phyloP scores from a whole-genome alignment of 2,113 vertebrate species.

The Petroica traversi region DNA sequence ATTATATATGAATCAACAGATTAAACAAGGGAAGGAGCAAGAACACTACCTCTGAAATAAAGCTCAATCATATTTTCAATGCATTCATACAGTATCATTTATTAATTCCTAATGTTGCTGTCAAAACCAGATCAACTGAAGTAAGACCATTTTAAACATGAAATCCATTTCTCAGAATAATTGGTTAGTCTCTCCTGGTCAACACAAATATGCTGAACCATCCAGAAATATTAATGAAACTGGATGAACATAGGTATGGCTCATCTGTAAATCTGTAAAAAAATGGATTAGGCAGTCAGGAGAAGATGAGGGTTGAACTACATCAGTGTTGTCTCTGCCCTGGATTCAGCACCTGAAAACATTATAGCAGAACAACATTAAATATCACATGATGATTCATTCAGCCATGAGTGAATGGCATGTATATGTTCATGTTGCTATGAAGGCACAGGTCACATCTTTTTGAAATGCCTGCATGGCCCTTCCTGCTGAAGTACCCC shows the following conservation, averaged over 20 bases:
- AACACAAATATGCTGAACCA: background rate
- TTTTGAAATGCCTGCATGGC: background rate
- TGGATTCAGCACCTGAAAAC: background rate
- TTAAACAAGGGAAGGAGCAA: background rate
- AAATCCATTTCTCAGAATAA: background rate
- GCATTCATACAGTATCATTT: background rate
- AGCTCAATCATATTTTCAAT: background rate
- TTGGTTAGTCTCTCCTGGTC: background rate
- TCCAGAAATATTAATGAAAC: background rate
- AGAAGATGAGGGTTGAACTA: background rate
- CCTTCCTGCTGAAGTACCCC: background rate
- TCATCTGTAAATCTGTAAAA: background rate
- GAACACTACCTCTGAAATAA: background rate
- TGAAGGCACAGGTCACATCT: background rate
- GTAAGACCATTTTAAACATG: background rate
- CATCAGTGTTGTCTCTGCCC: background rate
- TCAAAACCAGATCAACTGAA: background rate
- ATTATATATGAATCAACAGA: background rate
- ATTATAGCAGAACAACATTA: background rate
- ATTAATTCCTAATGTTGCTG: background rate
- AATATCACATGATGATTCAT: background rate
- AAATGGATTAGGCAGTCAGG: background rate
- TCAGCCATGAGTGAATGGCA: background rate
- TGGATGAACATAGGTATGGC: background rate
- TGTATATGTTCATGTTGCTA: background rate